These are phyloP conservation scores for Crotalus helleri DNA, from an alignment of 2,113 vertebrate species.

Conservation along the genomic window DNA sequence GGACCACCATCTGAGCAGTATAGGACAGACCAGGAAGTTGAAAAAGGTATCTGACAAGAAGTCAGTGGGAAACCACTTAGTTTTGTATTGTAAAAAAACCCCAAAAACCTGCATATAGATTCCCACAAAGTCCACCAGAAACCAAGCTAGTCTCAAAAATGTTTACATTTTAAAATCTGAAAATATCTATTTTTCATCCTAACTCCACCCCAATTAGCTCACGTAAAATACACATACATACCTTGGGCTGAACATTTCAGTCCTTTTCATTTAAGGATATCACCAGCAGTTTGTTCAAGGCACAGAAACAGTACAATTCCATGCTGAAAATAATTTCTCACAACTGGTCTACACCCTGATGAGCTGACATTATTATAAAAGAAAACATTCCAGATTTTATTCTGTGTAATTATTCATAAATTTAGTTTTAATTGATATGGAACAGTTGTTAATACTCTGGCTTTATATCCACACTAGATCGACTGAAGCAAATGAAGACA, in stretches of 20 bases:
- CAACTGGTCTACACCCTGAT: neutral
- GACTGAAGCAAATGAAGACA: slow-evolving; percentile 75
- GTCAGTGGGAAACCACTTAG: too few relatives aligned
- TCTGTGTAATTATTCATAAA: neutral
- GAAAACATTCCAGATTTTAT: neutral
- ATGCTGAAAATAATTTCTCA: neutral
- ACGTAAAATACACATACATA: neutral
- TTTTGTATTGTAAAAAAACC: too few relatives aligned
- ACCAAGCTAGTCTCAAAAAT: too few relatives aligned
- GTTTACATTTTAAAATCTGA: too few relatives aligned
- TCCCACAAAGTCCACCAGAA: too few relatives aligned
- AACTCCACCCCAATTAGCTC: neutral
- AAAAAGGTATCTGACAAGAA: too few relatives aligned
- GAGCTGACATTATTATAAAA: neutral
- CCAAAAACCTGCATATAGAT: too few relatives aligned
- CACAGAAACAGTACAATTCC: neutral
- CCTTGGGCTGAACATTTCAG: neutral
- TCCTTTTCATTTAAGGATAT: neutral
- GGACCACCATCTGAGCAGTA: too few relatives aligned
- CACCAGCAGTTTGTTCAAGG: neutral
- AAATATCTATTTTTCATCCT: neutral
- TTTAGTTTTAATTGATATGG: slow-evolving; percentile 19
- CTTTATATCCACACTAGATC: slow-evolving; percentile 69
- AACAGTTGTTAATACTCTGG: slow-evolving; percentile 55
- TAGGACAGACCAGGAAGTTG: too few relatives aligned